Percentiles rank a stretch among this genome's conserved stretches.
Evolutionary conservation across 1,140 invertebrate genomes (phyloP).

Genomic region (Ostrea denselamellosa): DNA sequence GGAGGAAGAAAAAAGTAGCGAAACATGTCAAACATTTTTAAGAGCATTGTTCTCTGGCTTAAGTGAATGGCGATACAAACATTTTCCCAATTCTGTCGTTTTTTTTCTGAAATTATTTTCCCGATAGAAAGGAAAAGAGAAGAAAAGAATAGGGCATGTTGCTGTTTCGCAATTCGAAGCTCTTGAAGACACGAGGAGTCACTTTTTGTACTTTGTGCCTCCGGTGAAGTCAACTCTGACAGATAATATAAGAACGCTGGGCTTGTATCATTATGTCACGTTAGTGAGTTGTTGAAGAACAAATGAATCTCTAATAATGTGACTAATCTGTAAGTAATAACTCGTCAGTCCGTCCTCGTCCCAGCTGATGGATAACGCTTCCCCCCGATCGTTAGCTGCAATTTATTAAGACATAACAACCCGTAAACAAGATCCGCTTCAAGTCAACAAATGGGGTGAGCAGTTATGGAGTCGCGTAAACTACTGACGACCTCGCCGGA

Average conservation of each 20-base stretch:
- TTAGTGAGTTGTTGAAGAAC: background rate
- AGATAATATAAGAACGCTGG: background rate
- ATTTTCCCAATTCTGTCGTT: too few relatives aligned
- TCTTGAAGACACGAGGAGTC: too few relatives aligned
- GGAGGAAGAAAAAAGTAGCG: too few relatives aligned
- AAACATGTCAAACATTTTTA: too few relatives aligned
- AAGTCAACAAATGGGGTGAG: conserved; percentile 2
- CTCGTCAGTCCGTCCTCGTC: background rate
- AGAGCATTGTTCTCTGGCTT: too few relatives aligned
- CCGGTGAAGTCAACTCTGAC: background rate
- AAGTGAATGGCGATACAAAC: too few relatives aligned
- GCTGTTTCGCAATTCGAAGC: too few relatives aligned
- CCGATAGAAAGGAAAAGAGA: too few relatives aligned
- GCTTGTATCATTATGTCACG: conserved; percentile 14
- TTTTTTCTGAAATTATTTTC: too few relatives aligned
- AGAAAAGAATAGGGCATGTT: too few relatives aligned
- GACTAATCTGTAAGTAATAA: conserved; percentile 20
- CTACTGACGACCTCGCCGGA: background rate
- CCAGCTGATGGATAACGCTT: background rate
- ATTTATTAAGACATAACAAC: conserved; percentile 27
- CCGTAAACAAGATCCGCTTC: background rate
- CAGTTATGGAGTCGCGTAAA: conserved; percentile 21
- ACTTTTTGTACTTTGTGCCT: background rate
- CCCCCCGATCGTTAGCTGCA: background rate
- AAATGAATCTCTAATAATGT: conserved; percentile 25